These are phyloP conservation scores for Terrapene triunguis DNA, from an alignment of 2,113 vertebrate species.

Conservation along the genomic window DNA sequence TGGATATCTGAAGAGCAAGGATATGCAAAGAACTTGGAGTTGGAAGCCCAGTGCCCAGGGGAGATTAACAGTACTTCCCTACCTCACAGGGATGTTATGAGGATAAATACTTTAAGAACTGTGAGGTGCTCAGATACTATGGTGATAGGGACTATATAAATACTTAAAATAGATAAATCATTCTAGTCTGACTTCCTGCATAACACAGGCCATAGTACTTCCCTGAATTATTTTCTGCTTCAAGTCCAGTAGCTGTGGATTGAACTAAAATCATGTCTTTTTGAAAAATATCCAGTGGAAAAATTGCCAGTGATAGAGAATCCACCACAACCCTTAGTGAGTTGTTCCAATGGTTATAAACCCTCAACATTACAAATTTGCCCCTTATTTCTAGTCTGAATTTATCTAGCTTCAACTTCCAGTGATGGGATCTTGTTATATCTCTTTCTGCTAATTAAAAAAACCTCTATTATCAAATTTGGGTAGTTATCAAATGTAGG, in stretches of 20 bases:
- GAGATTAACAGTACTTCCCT: not conserved
- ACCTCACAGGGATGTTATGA: not conserved
- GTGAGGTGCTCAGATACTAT: not conserved
- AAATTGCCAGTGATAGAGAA: not conserved
- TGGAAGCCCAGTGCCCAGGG: rapidly evolving
- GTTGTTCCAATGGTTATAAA: not conserved
- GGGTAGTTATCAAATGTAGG: not conserved
- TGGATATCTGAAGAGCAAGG: not conserved
- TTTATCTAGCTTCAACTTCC: not conserved
- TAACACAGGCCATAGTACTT: not conserved
- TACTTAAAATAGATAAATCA: not conserved
- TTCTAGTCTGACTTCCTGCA: not conserved
- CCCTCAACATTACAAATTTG: not conserved
- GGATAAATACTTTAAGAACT: not conserved
- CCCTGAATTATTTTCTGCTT: not conserved
- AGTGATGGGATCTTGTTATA: not conserved
- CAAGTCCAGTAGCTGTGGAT: not conserved
- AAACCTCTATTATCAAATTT: not conserved
- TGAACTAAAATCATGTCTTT: not conserved
- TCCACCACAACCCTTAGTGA: not conserved
- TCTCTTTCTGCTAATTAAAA: not conserved
- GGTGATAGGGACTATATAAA: not conserved
- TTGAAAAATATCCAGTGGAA: not conserved
- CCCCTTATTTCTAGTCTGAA: not conserved
- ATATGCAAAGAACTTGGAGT: not conserved